Conservation (phyloP, 2,113 vertebrate genomes). For the Turnix velox region DNA sequence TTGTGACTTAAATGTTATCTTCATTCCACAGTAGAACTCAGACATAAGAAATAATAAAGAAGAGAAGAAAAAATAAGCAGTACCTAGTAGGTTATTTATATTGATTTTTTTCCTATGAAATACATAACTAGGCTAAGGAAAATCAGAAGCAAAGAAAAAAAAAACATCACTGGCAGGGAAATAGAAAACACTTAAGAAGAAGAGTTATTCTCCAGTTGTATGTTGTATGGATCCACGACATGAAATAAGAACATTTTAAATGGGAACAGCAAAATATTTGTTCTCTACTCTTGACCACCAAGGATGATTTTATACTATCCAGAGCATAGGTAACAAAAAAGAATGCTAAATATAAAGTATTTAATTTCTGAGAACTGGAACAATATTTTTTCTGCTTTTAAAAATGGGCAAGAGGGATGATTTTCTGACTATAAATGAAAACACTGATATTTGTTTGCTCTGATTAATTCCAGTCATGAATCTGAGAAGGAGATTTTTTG, state of each 20-base stretch:
- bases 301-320: background rate
- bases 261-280: rapidly evolving
- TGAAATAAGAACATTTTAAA: background rate
- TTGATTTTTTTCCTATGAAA: background rate
- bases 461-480: background rate
- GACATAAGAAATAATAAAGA: background rate
- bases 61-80: background rate
- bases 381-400: background rate
- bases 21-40: background rate
- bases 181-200: background rate
- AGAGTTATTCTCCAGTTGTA: background rate
- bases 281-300: background rate
- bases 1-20: background rate
- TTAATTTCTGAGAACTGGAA: background rate
- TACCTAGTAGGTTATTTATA: background rate
- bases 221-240: background rate
- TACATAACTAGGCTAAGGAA: background rate
- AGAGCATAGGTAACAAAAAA: background rate
- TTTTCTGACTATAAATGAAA: background rate
- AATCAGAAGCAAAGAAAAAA: background rate
- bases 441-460: background rate
- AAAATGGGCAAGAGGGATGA: background rate
- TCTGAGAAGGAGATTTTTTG: background rate
- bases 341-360: background rate
- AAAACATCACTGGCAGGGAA: background rate